Conservation (phyloP, 2,797 vertebrate species). For the Muscicapa comitata region DNA sequence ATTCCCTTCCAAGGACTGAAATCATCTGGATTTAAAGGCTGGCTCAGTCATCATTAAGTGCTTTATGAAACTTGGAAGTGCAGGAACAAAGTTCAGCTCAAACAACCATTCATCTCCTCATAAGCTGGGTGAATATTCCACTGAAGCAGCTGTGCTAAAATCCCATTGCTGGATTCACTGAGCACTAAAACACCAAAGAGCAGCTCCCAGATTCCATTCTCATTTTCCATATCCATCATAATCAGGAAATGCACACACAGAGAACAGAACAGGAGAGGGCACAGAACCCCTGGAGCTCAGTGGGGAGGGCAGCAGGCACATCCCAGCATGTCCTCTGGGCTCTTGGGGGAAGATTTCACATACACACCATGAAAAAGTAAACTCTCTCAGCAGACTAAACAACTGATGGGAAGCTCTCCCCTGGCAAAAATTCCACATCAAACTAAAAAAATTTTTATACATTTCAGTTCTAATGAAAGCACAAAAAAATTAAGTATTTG, state of each 20-base stretch:
- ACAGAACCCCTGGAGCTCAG: accelerated
- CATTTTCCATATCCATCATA: accelerated
- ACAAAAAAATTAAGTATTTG: not conserved
- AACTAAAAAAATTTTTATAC: not conserved
- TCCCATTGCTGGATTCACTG: not conserved
- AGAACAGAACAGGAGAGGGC: not conserved
- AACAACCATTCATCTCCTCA: not conserved
- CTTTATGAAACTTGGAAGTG: not conserved
- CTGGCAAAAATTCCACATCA: too few species aligned
- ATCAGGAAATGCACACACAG: not conserved
- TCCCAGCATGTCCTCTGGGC: accelerated
- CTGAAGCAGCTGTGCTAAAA: not conserved
- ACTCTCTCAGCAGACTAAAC: not conserved
- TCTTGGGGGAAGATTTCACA: not conserved
- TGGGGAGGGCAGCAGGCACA: not conserved
- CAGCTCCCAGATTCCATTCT: not conserved
- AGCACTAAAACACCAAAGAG: not conserved
- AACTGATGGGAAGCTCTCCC: not conserved
- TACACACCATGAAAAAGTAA: accelerated
- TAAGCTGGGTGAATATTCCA: not conserved
- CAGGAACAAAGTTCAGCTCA: not conserved
- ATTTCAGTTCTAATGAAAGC: not conserved
- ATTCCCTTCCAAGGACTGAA: not conserved
- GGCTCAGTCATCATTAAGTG: not conserved
- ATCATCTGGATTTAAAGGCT: not conserved